Evolutionary conservation across 2,113 vertebrate species (phyloP).

Genomic region (Paramisgurnus dabryanus): DNA sequence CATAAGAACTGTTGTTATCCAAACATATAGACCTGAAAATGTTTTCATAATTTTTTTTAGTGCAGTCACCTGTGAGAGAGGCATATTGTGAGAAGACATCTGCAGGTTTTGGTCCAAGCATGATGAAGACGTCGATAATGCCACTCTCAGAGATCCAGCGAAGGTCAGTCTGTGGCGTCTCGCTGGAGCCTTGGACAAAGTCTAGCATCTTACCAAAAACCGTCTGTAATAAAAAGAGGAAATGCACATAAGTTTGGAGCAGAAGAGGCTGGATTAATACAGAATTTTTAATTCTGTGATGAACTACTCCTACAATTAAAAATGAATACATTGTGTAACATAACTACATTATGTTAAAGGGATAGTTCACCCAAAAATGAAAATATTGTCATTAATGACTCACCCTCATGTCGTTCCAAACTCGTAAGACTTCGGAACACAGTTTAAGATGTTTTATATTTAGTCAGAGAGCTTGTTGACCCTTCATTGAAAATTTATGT

Average conservation of each 20-base stretch:
- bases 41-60: not conserved
- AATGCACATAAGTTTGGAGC: not conserved
- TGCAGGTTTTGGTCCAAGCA: conserved; percentile 81
- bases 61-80: conserved; percentile 81
- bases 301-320: not conserved
- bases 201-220: conserved; percentile 92
- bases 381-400: no score
- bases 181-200: conserved; percentile 90
- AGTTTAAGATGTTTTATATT: no score
- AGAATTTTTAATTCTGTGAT: no score
- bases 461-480: no score
- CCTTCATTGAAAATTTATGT: no score
- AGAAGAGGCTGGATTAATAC: no score
- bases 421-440: no score
- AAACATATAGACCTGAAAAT: not conserved
- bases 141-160: conserved; percentile 95
- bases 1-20: not conserved
- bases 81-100: conserved; percentile 85
- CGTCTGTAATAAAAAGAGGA: conserved; percentile 74
- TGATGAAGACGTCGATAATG: conserved; percentile 86
- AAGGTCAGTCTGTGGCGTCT: conserved; percentile 89
- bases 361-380: no score
- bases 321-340: no score
- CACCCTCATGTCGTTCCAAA: no score
- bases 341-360: no score